A percentile compares a stretch with the other conserved stretches of the same genome.
Conservation (phyloP, 2,797 vertebrate species). For the Chloroceryle amazona region DNA sequence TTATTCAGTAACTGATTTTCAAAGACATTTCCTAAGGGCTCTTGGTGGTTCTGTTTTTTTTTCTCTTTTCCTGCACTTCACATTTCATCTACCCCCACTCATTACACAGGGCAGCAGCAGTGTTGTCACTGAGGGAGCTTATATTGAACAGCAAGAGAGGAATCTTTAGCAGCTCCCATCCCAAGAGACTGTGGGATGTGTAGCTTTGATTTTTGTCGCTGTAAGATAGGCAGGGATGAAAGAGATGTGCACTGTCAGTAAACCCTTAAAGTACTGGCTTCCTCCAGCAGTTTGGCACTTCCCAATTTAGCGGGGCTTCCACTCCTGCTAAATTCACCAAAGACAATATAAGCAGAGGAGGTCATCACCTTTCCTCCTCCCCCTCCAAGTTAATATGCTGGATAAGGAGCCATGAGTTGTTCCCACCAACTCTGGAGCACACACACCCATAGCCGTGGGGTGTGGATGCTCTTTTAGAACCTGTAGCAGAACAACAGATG, state of each 20-base stretch:
- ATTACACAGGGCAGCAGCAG: not conserved
- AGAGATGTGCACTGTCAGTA: not conserved
- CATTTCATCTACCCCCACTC: not conserved
- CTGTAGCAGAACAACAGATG: not conserved
- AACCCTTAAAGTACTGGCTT: not conserved
- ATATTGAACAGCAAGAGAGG: conserved; percentile 13
- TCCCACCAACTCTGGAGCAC: not conserved
- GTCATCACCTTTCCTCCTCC: not conserved
- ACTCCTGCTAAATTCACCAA: not conserved
- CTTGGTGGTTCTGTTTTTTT: not conserved
- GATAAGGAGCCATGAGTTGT: not conserved
- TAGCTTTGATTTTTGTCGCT: conserved; percentile 58
- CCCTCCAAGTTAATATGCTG: not conserved
- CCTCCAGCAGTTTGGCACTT: not conserved
- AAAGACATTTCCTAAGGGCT: conserved; percentile 48
- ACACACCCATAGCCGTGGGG: not conserved
- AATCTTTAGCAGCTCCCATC: conserved; percentile 13
- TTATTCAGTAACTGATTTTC: conserved; percentile 50
- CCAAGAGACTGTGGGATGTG: not conserved
- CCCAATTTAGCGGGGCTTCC: not conserved
- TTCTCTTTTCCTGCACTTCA: not conserved
- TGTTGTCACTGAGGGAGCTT: conserved; percentile 15
- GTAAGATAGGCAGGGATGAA: conserved; percentile 50
- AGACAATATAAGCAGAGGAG: not conserved
- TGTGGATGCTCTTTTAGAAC: not conserved